These are phyloP conservation scores for Vombatus ursinus DNA, from an alignment of 2,113 vertebrate genomes.

Conservation along the genomic window DNA sequence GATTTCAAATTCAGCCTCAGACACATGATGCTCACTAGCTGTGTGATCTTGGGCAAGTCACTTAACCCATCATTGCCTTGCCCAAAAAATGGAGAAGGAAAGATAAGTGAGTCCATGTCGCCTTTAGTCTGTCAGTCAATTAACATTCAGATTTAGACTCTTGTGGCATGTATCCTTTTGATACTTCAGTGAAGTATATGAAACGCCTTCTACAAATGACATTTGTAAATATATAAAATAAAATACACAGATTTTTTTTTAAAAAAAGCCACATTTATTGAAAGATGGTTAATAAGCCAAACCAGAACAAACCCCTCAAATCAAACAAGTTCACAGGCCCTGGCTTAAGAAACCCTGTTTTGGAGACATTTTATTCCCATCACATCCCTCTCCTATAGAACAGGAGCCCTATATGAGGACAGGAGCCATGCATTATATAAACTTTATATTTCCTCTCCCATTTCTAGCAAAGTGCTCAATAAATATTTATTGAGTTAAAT, in stretches of 20 bases:
- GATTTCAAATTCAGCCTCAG: too few relatives aligned
- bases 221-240: background rate
- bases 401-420: background rate
- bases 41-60: too few relatives aligned
- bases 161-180: background rate
- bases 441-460: background rate
- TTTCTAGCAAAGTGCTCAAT: background rate
- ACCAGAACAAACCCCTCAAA: background rate
- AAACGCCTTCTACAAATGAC: background rate
- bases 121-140: background rate
- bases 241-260: background rate
- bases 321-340: background rate
- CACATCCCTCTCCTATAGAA: background rate
- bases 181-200: background rate
- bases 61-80: too few relatives aligned
- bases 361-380: background rate
- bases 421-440: background rate
- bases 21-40: too few relatives aligned
- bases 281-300: background rate
- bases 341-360: background rate
- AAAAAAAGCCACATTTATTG: background rate
- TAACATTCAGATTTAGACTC: background rate
- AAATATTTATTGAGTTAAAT: slow-evolving; percentile 39
- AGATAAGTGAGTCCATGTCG: background rate
- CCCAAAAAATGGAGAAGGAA: background rate